A percentile compares a stretch with the other conserved stretches of the same genome.
Conservation (phyloP, 2,888 invertebrate species). For the Anoncus sp. region DNA sequence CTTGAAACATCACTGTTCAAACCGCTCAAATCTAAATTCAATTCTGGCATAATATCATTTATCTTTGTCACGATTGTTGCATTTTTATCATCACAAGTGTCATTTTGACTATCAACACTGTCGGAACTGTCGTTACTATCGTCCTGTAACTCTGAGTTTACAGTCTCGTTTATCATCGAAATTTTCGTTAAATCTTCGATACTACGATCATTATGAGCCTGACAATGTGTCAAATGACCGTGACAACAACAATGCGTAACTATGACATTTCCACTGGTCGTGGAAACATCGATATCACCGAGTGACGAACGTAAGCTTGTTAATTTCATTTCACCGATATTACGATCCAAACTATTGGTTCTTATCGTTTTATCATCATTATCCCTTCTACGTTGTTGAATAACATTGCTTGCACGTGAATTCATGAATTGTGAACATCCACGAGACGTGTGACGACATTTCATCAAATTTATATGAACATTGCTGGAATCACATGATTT, state of each 20-base stretch:
- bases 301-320: conserved; percentile 27
- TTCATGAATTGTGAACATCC: conserved; percentile 15
- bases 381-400: conserved; percentile 27
- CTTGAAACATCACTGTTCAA: conserved; percentile 76
- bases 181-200: neutral
- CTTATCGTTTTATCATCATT: conserved; percentile 39
- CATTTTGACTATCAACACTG: conserved; percentile 54
- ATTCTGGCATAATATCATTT: conserved; percentile 75
- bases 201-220: conserved; percentile 22
- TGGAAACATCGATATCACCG: conserved; percentile 31
- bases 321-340: conserved; percentile 31
- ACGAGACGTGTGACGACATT: conserved; percentile 21
- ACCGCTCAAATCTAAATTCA: conserved; percentile 81
- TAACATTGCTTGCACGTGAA: conserved; percentile 28
- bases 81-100: conserved; percentile 15
- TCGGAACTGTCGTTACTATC: conserved; percentile 52
- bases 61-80: conserved; percentile 61
- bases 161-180: neutral
- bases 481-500: conserved; percentile 44
- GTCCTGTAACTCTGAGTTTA: conserved; percentile 30
- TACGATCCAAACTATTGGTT: conserved; percentile 58
- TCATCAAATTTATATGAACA: conserved; percentile 44
- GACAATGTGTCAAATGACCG: conserved; percentile 58
- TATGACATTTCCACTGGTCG: conserved; percentile 33
- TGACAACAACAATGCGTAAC: conserved; percentile 58